Base-by-base conservation (phyloP, 2,113 vertebrate species). In the Oreamnos americanus region DNA sequence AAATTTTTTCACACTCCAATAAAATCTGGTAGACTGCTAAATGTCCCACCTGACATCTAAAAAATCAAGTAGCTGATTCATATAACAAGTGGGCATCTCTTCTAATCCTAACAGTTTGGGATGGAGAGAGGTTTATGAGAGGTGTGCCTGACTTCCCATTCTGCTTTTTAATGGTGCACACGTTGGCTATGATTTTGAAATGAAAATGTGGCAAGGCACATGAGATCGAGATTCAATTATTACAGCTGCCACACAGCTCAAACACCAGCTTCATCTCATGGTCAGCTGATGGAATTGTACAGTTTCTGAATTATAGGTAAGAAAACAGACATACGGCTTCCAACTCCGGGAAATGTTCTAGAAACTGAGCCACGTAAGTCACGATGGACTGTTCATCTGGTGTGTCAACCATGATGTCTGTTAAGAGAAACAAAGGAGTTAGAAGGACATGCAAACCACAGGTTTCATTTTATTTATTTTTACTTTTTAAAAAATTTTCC, bases 361-460 rank as follows among this genome's bases (percentile, higher is more conserved):
- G 99, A 98, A 99, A 99, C 97, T 99, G 99, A 1, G 99, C 99
- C 98, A 99, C 99, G 0, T 99, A 99, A 0, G 99, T 99, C 98
- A 99, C 99, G 90, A 99, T 99, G 39, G 99, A 99, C 94, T 99
- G 99, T 84, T 99, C 99, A 55, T 99, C 99, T 0, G 99, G 99
- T 6, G 99, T 97, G 87, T 99, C 99, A 43, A 99, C 99, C 87
- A 99, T 99, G 97, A 99, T 99, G 98, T 99, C 99, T 99, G 93
- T 47, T 26, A 53, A 98, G 93, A 98, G 97, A 98, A 85, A 98
- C 0, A 1, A 0, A n/a, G 74, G n/a, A 2, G 16, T 98, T 91
- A 98, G 95, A 45, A 53, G 87, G 58, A 15, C 6, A 55, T 58
- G 19, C 0, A 0, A n/a, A 36, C 36, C 81, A 57, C 53, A 55